Base-by-base conservation (phyloP, 1,140 invertebrate genomes). In the Drosophila miranda region DNA sequence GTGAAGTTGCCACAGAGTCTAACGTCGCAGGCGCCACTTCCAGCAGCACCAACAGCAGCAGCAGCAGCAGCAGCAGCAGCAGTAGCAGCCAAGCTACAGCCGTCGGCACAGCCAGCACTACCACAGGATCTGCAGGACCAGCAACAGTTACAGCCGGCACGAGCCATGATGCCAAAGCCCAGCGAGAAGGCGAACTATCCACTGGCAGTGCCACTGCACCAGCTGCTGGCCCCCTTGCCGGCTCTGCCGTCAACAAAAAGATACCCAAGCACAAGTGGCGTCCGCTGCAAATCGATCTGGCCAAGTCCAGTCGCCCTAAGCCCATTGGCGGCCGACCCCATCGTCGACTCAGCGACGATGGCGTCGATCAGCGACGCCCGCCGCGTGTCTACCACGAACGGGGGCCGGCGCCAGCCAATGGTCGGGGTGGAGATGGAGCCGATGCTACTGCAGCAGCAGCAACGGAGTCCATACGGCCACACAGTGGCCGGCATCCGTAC, bases 211-310 rank as follows among this genome's bases (percentile, higher is more conserved):
- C 78, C 71, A 56, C 60, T 87, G 63, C 70, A 70, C 55, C 77
- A 87, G 60, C 73, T 82, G 16, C 72, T 77, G 58, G 75, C 78
- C 14, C 88, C 74, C 6, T 70, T 75, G 72, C 84, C 72, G 71
- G 61, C 50, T 42, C 80, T 79, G 77, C 74, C 75, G 64, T 88
- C 51, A 92, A 92, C 66, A 78, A 89, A 67, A 90, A 89, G 93
- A 93, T 92, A 52, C 93, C 92, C 49, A 95, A 95, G 89, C 94
- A 95, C 73, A 95, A 95, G 91, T 96, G 95, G 95, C 93, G 95
- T 45, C 95, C 95, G 21, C 87, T 96, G 51, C 94, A 95, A 75
- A 95, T 96, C 59, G 94, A 95, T 74, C 71, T 95, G 62, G 88
- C 92, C 3, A 94, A 94, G 82, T 92, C 88, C 38, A 89, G 88